Base-by-base conservation (phyloP, 2,888 invertebrate genomes). In the Scaptodrosophila latifasciaeformis region DNA sequence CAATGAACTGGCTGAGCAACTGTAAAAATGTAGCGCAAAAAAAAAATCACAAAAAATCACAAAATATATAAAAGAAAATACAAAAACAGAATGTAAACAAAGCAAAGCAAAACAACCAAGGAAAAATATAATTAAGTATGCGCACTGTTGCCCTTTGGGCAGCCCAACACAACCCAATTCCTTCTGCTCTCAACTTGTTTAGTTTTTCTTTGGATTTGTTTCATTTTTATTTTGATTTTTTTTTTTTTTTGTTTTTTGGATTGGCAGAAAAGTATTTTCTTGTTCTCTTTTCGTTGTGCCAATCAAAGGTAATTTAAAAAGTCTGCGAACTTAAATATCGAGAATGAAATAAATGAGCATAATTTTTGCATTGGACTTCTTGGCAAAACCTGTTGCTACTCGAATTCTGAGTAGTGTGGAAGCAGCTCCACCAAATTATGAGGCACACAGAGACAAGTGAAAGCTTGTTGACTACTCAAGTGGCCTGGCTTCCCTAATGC, bases 381-480 rank as follows among this genome's bases (percentile, higher is more conserved):
- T n/a, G n/a, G n/a, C n/a, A n/a, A 58, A 50, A 75, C 75, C 75
- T 75, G 75, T 75, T 75, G 75, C 63, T 79, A 62, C 50, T 59
- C 49, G 59, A 62, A 49, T 65, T 43, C 44, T 4, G 5, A 43
- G 40, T 56, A 56, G 54, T 47, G 47, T 40, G 54, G 65, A 68
- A 65, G 58, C 65, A 49, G 56, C 50, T 37, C n/a, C 54, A 49
- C 10, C 44, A 52, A 52, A 54, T 66, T 62, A 62, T 62, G 59
- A 77, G 65, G 65, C 67, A 70, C 74, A 70, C 34, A 17, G n/a
- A n/a, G n/a, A n/a, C 52, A 59, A 52, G 62, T 53, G 59, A 79
- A 76, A 79, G 74, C 74, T 75, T 77, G 77, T 65, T 70, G 71
- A 71, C 79, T 71, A 55, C 76, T 78, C 76, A 75, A 78, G 74